A percentile compares a stretch with the other conserved stretches of the same genome.
Conservation (phyloP, 2,797 vertebrate genomes). For the Hafferia zeledoni region DNA sequence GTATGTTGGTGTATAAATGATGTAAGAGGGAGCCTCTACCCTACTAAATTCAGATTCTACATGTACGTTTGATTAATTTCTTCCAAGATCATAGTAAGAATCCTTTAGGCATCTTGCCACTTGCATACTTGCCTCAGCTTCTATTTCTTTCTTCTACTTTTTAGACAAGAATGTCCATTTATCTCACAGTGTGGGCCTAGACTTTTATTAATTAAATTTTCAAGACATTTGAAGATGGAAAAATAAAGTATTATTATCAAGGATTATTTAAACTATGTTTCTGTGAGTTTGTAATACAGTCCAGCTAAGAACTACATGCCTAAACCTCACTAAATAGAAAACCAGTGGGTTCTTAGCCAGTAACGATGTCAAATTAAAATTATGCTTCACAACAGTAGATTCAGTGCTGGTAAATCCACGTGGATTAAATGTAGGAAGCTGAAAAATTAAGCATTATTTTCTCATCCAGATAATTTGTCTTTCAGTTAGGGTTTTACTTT, state of each 20-base stretch:
- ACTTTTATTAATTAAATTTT: slow-evolving; percentile 50
- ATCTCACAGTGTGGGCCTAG: not conserved
- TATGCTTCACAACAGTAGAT: slow-evolving; percentile 56
- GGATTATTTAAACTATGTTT: slow-evolving; percentile 42
- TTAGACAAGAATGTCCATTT: not conserved
- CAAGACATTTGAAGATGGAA: slow-evolving; percentile 21
- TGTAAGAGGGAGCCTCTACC: not conserved
- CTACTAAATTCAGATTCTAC: not conserved
- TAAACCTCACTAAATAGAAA: slow-evolving; percentile 39
- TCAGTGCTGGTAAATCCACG: slow-evolving; percentile 51
- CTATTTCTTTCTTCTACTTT: not conserved
- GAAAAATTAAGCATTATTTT: slow-evolving; percentile 42
- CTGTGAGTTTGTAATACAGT: slow-evolving; percentile 28
- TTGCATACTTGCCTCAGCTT: not conserved
- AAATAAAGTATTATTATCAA: slow-evolving; percentile 11
- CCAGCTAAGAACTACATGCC: slow-evolving; percentile 32
- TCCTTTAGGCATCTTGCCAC: not conserved
- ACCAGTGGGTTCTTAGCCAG: slow-evolving; percentile 30
- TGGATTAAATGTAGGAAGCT: slow-evolving; percentile 52
- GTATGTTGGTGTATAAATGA: not conserved
- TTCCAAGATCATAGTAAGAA: not conserved
- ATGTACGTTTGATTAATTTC: not conserved
- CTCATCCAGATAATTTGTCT: slow-evolving; percentile 37
- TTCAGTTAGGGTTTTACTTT: slow-evolving; percentile 65
- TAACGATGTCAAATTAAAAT: slow-evolving; percentile 60